Evolutionary conservation across 2,797 vertebrate species (phyloP).

Genomic region (Gallinago solitaria): DNA sequence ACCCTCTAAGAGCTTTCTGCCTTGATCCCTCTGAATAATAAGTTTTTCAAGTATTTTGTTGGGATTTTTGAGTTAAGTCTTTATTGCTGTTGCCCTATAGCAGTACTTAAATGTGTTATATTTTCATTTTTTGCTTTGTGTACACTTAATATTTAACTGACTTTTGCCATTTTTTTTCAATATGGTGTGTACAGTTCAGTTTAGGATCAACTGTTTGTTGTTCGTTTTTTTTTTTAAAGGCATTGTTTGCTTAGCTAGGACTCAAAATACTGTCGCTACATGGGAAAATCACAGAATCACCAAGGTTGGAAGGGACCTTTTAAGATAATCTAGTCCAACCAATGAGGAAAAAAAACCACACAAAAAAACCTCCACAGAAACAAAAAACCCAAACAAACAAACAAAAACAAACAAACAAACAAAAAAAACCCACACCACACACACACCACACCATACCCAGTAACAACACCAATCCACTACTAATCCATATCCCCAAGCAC

Average conservation of each 20-base stretch:
- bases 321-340: too few species aligned
- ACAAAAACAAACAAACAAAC: too few species aligned
- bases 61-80: accelerated
- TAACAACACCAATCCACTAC: too few species aligned
- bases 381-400: too few species aligned
- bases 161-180: neutral
- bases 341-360: too few species aligned
- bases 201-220: neutral
- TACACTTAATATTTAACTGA: neutral
- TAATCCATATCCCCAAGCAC: too few species aligned
- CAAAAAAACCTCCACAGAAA: too few species aligned
- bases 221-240: neutral
- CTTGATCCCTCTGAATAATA: neutral
- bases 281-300: neutral
- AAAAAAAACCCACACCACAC: too few species aligned
- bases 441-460: too few species aligned
- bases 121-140: neutral
- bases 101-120: neutral
- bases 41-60: neutral
- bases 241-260: neutral
- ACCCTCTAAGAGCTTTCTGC: neutral
- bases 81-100: neutral
- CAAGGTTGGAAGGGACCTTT: too few species aligned
- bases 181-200: neutral
- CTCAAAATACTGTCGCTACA: neutral